Conservation (phyloP, 2,113 vertebrate genomes). For the Lophius piscatorius region DNA sequence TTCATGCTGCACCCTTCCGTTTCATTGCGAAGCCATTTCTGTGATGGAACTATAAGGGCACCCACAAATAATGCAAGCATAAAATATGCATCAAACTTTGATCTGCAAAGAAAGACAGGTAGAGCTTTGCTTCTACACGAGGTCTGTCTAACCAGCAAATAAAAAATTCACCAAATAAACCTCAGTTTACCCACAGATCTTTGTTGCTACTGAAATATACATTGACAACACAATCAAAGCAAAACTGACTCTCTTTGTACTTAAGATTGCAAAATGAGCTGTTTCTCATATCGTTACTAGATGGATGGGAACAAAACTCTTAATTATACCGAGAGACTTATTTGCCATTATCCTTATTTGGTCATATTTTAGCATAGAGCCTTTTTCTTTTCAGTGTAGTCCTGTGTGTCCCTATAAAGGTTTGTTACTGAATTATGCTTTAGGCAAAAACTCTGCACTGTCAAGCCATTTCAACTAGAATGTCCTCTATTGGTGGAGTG, state of each 20-base stretch:
- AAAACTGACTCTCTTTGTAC: constrained; percentile 33
- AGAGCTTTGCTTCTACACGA: constrained; percentile 19
- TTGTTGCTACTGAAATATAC: constrained; percentile 51
- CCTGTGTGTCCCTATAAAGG: too few relatives aligned
- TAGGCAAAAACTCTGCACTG: too few relatives aligned
- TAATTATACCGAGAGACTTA: too few relatives aligned
- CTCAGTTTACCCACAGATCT: constrained; percentile 44
- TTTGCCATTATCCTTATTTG: too few relatives aligned
- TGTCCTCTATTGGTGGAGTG: too few relatives aligned
- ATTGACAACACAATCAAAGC: constrained; percentile 10
- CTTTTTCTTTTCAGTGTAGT: too few relatives aligned
- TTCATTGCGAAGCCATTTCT: constrained; percentile 26
- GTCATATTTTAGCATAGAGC: too few relatives aligned
- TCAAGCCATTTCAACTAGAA: too few relatives aligned
- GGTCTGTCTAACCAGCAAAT: constrained; percentile 37
- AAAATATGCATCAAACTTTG: constrained; percentile 44
- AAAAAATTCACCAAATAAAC: constrained; percentile 50
- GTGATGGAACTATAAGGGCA: constrained; percentile 44
- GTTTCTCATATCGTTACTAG: constrained; percentile 25
- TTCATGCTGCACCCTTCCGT: constrained; percentile 26
- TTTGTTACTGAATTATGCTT: neutral
- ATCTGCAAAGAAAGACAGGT: constrained; percentile 33
- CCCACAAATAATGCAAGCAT: constrained; percentile 43
- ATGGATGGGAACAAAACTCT: constrained; percentile 25
- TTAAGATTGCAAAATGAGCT: constrained; percentile 19